Conservation (phyloP, 2,888 invertebrate species). For the Drosophila differens region DNA sequence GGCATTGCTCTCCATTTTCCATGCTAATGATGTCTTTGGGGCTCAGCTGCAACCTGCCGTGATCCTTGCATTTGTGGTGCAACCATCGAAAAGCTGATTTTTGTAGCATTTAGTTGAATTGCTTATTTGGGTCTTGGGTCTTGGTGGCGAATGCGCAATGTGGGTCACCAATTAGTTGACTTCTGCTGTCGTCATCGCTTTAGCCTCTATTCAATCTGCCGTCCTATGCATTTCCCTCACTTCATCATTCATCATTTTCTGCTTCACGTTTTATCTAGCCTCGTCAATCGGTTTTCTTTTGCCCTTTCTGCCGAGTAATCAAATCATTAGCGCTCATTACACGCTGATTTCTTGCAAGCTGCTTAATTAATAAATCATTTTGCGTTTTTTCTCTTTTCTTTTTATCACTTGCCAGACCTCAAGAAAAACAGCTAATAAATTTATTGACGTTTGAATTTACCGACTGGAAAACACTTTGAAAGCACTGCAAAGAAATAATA, state of each 20-base stretch:
- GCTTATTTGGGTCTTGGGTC: not conserved
- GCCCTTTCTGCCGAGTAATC: slow-evolving; percentile 66
- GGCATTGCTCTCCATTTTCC: slow-evolving; percentile 48
- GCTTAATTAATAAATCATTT: slow-evolving; percentile 72
- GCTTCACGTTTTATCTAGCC: slow-evolving; percentile 9
- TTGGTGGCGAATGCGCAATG: slow-evolving; percentile 40
- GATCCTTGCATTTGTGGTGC: slow-evolving; percentile 27
- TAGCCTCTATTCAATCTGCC: slow-evolving; percentile 13
- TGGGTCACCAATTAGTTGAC: slow-evolving; percentile 54
- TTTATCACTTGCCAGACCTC: slow-evolving; percentile 11
- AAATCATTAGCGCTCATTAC: slow-evolving; percentile 76
- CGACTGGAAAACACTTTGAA: slow-evolving; percentile 1
- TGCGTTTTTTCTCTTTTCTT: slow-evolving; percentile 11
- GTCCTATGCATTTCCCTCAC: not conserved
- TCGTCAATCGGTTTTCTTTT: slow-evolving; percentile 19
- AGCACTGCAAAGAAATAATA: not conserved
- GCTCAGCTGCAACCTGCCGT: slow-evolving; percentile 9
- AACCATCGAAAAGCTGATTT: not conserved
- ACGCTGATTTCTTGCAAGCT: slow-evolving; percentile 47
- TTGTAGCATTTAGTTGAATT: not conserved
- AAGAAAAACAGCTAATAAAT: slow-evolving; percentile 3
- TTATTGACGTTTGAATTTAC: not conserved
- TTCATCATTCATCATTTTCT: not conserved
- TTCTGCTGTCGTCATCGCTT: slow-evolving; percentile 14
- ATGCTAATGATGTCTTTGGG: slow-evolving; percentile 70